Evolutionary conservation across 1,140 invertebrate species (phyloP).

Genomic region (Scaptomyza graminum): DNA sequence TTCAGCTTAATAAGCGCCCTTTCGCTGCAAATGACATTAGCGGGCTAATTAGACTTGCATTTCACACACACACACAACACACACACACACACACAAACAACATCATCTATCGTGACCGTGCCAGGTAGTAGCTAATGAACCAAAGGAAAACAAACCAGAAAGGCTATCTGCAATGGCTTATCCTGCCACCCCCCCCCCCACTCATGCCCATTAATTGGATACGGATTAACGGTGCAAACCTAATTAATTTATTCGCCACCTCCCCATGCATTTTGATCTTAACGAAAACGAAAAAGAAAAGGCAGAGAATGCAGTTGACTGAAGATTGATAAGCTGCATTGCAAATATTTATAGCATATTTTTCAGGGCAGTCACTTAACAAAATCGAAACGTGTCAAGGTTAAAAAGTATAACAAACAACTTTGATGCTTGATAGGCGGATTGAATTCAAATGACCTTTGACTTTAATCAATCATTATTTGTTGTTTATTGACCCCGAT

Average conservation of each 20-base stretch:
- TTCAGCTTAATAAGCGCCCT: slow-evolving; percentile 75
- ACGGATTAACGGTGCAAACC: slow-evolving; percentile 10
- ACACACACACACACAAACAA: slow-evolving; percentile 11
- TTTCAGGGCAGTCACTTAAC: slow-evolving; percentile 9
- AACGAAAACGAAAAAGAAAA: no score
- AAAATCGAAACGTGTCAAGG: background rate
- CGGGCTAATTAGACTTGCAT: slow-evolving; percentile 71
- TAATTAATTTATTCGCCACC: slow-evolving; percentile 37
- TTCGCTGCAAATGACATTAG: slow-evolving; percentile 71
- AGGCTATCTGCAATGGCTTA: slow-evolving; percentile 1
- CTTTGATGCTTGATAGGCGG: background rate
- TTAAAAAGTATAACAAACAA: background rate
- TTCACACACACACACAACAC: slow-evolving; percentile 33
- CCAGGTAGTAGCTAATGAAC: slow-evolving; percentile 56
- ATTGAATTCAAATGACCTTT: background rate
- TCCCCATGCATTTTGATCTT: background rate
- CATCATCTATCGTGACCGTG: slow-evolving; percentile 41
- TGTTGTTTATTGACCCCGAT: background rate
- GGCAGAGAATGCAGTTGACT: background rate
- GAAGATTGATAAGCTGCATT: background rate
- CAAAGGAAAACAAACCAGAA: slow-evolving; percentile 6
- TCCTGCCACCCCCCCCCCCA: slow-evolving; percentile 13
- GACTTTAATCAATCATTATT: background rate
- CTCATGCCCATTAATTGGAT: background rate
- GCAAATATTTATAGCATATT: slow-evolving; percentile 7